Base-by-base conservation (phyloP, 2,797 vertebrate species). In the Eremophila alpestris region DNA sequence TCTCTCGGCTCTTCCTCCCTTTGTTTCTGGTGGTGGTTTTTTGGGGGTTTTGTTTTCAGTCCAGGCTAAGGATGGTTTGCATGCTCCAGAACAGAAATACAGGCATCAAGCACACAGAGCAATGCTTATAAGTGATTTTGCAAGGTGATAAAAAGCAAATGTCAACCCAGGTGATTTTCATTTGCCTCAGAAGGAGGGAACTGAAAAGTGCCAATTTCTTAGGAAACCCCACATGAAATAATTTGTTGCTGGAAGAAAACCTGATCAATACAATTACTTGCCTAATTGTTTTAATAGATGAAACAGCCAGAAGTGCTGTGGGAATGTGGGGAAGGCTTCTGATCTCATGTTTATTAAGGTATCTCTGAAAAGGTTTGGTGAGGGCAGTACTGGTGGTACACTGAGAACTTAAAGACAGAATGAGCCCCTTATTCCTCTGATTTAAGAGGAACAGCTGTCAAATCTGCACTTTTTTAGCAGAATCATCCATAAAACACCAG, bases 381-480 rank as follows among this genome's bases (percentile, higher is more conserved):
- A 69, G 46, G 40, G 4, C 21, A 32, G 5, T 58, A 38, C 26
- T 16, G 11, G 24, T 60, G 36, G 40, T 69, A 36, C 38, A 30
- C 10, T 41, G 67, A 62, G 43, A 84, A 32, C 19, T 2, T 4
- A 20, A 38, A 77, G 49, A 17, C 45, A 69, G 32, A 41, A 75
- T 64, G 32, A 83, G 22, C 10, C 20, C 3, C 20, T 40, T 71
- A 52, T 77, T 70, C 13, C 34, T 70, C 23, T 83, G 20, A 76
- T 93, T 91, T 67, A 89, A 83, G 76, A 54, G 41, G n/a, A 79
- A 40, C 89, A 95, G 34, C 79, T 86, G 85, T 81, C 60, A 63
- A 59, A 54, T 76, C 8, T 23, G 5, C 4, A 7, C 14, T 21
- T 27, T 18, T 56, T 5, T 24, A 63, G 67, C 2, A 32, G 60